phyloP scores from a whole-genome alignment of 1,140 invertebrate species.

The Drosophila paulistorum region DNA sequence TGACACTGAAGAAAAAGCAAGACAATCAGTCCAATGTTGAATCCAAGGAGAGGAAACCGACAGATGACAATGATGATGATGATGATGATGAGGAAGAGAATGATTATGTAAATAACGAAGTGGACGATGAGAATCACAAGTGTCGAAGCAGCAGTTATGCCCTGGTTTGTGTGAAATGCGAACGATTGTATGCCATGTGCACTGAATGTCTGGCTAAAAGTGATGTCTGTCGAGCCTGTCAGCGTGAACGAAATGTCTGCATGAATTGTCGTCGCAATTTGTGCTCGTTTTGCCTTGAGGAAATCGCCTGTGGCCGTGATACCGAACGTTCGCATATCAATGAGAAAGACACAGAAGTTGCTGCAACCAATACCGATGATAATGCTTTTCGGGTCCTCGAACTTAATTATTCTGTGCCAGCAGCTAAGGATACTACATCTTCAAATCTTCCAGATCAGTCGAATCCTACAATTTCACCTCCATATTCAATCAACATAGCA shows the following conservation, averaged over 20 bases:
- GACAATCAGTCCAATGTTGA: not conserved
- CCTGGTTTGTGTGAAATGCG: slow-evolving; percentile 73
- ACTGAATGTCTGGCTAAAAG: slow-evolving; percentile 66
- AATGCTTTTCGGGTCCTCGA: slow-evolving; percentile 68
- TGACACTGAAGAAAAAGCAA: slow-evolving; percentile 57
- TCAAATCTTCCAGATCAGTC: slow-evolving; percentile 8
- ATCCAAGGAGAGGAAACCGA: not conserved
- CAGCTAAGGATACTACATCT: slow-evolving; percentile 36
- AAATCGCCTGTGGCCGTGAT: slow-evolving; percentile 69
- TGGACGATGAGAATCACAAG: slow-evolving; percentile 32
- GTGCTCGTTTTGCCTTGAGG: slow-evolving; percentile 74
- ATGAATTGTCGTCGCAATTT: slow-evolving; percentile 72
- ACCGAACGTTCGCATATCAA: slow-evolving; percentile 64
- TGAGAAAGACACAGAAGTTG: slow-evolving; percentile 32
- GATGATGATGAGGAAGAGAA: slow-evolving; percentile 13
- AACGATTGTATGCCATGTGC: slow-evolving; percentile 71
- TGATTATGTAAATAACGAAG: slow-evolving; percentile 18
- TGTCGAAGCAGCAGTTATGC: slow-evolving; percentile 67
- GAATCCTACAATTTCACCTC: slow-evolving; percentile 36
- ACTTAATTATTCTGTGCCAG: slow-evolving; percentile 53
- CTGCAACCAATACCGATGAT: slow-evolving; percentile 20
- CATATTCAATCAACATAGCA: slow-evolving; percentile 72
- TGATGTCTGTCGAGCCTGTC: slow-evolving; percentile 68
- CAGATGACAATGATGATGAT: not conserved
- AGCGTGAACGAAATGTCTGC: slow-evolving; percentile 74